These are phyloP conservation scores for Eulemur rubriventer DNA, from an alignment of 2,797 vertebrate species.

Conservation along the genomic window DNA sequence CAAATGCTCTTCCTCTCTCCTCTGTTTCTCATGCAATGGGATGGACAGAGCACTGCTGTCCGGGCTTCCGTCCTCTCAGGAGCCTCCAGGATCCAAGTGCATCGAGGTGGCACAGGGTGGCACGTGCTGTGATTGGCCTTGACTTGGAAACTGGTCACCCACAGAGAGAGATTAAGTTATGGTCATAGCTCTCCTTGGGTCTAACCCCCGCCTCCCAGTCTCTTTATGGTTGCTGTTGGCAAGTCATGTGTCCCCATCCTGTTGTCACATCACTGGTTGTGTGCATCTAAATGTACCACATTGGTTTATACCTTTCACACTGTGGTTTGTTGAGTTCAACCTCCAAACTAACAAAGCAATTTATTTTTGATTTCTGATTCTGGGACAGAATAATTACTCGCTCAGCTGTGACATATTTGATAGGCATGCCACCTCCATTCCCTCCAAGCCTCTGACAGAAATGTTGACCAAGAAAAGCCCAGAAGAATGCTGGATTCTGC, in stretches of 20 bases:
- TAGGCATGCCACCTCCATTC: neutral
- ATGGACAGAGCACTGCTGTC: neutral
- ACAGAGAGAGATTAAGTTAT: neutral
- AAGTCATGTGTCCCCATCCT: neutral
- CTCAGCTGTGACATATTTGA: neutral
- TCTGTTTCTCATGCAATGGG: accelerated
- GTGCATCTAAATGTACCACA: neutral
- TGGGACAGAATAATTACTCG: neutral
- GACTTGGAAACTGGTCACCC: neutral
- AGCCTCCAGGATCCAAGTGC: neutral
- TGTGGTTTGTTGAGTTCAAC: neutral
- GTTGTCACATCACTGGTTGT: neutral
- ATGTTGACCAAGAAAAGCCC: neutral
- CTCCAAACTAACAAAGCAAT: neutral
- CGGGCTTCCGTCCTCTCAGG: neutral
- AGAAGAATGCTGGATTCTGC: neutral
- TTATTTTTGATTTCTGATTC: neutral
- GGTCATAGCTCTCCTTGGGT: neutral
- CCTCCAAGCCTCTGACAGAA: neutral
- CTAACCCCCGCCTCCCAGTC: neutral
- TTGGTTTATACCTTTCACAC: neutral
- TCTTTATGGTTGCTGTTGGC: neutral
- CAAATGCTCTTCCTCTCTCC: neutral
- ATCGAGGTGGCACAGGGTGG: accelerated
- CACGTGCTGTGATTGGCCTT: neutral